Base-by-base conservation (phyloP, 1,140 invertebrate genomes). In the Cydia pomonella region DNA sequence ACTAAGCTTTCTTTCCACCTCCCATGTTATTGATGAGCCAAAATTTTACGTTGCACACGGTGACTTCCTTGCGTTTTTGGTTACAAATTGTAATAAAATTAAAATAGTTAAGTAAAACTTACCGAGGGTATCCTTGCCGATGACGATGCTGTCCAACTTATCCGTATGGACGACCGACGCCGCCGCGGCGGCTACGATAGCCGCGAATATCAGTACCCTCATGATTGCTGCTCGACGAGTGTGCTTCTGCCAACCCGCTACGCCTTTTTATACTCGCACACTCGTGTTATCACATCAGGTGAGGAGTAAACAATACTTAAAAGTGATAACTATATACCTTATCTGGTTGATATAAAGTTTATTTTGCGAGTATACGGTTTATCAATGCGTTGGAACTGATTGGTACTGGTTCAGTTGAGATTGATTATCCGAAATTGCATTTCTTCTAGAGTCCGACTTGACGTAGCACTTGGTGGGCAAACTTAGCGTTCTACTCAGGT, bases 41-140 rank as follows among this genome's bases (percentile, higher is more conserved):
- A 33, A 33, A 29, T 29, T 3, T 29, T 5, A 7, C 29, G 29
- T 0, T 33, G 29, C 29, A 33, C 6, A 33, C 29, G 27, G 27
- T 29, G n/a, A n/a, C n/a, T n/a, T n/a, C n/a, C n/a, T 7, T 38
- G 33, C 33, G 4, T 10, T 38, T 38, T 38, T 38, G 7, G 9
- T 38, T 9, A 38, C 33, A 38, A 38, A 38, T 38, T 10, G 9
- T 38, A 38, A 38, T 10, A 33, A 33, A 33, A 9, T 38, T 38
- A 38, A 38, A 38, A 77, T 21, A 75, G 13, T 44, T 16, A 23
- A 75, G 29, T 5, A 33, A 47, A 12, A 77, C 86, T 86, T 72
- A 92, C 90, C 80, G 73, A 92, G 62, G 9, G 23, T 80, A 2
- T 92, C 88, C 75, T 87, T 90, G 18, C 83, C 84, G 75, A 92